A percentile compares a stretch with the other conserved stretches of the same genome.
Conservation (phyloP, 2,113 vertebrate species). For the Colius striatus region DNA sequence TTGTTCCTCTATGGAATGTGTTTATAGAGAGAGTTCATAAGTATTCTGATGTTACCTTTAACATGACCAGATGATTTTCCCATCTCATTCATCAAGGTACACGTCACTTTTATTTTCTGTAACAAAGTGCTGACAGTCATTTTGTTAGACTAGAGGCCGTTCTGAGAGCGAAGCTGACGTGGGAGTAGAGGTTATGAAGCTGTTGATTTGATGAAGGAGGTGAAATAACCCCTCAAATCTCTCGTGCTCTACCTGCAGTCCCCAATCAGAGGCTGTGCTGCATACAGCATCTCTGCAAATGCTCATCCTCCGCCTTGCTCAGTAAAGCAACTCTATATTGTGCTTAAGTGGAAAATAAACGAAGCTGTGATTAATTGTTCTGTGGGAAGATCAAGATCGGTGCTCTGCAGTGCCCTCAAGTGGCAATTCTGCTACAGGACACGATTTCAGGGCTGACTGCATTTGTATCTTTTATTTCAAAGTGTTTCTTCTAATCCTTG, state of each 20-base stretch:
- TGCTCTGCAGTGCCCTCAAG: slow-evolving; percentile 56
- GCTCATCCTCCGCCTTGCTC: accelerated
- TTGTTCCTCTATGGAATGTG: not conserved
- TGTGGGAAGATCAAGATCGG: not conserved
- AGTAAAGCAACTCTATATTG: not conserved
- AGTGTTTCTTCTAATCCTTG: not conserved
- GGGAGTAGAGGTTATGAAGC: not conserved
- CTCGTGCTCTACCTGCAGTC: not conserved
- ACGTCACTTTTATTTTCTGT: not conserved
- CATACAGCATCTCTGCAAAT: not conserved
- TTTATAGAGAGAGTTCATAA: not conserved
- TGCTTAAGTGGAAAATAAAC: not conserved
- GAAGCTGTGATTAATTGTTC: not conserved
- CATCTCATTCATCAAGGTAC: not conserved
- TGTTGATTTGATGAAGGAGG: not conserved
- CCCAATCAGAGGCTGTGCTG: not conserved
- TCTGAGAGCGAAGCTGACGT: not conserved
- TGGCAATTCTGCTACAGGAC: not conserved
- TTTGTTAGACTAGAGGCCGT: not conserved
- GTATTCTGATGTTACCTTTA: not conserved
- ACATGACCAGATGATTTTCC: not conserved
- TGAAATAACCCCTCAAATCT: not conserved
- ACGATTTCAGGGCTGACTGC: not conserved
- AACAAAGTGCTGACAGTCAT: not conserved
- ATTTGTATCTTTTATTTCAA: not conserved